A percentile compares a stretch with the other conserved stretches of the same genome.
These are phyloP conservation scores for Colletes collaris DNA, from an alignment of 2,888 invertebrate species.

Conservation along the genomic window DNA sequence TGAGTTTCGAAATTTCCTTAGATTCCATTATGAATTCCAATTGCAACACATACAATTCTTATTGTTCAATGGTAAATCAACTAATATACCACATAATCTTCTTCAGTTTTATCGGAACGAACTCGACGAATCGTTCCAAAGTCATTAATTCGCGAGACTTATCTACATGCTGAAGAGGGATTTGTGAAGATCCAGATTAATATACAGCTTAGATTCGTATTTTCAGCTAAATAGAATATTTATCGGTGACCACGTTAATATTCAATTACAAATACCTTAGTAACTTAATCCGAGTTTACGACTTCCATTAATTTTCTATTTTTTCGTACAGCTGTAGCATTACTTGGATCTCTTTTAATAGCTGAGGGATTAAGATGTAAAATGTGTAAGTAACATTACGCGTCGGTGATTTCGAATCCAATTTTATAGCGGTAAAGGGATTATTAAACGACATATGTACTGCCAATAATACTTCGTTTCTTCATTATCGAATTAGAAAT, in stretches of 20 bases:
- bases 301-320: not conserved
- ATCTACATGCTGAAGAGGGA: not conserved
- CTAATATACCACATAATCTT: constrained; percentile 16
- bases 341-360: not conserved
- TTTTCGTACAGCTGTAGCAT: not conserved
- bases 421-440: too few relatives aligned
- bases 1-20: too few relatives aligned
- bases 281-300: constrained; percentile 14
- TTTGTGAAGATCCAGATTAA: constrained; percentile 18
- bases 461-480: too few relatives aligned
- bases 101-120: constrained; percentile 19
- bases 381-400: too few relatives aligned
- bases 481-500: too few relatives aligned
- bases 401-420: too few relatives aligned
- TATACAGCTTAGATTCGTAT: not conserved
- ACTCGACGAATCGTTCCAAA: constrained; percentile 16
- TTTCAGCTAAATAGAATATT: not conserved
- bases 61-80: constrained; percentile 23
- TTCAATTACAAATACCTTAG: constrained; percentile 10
- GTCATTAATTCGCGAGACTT: constrained; percentile 11
- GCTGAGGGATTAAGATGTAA: not conserved
- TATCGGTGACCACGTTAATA: constrained; percentile 24
- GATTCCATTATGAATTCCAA: too few relatives aligned
- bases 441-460: too few relatives aligned
- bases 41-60: not conserved